Evolutionary conservation across 2,113 vertebrate genomes (phyloP), one percentile per base, ranked within the genome.

Genomic region (Mola mola): DNA sequence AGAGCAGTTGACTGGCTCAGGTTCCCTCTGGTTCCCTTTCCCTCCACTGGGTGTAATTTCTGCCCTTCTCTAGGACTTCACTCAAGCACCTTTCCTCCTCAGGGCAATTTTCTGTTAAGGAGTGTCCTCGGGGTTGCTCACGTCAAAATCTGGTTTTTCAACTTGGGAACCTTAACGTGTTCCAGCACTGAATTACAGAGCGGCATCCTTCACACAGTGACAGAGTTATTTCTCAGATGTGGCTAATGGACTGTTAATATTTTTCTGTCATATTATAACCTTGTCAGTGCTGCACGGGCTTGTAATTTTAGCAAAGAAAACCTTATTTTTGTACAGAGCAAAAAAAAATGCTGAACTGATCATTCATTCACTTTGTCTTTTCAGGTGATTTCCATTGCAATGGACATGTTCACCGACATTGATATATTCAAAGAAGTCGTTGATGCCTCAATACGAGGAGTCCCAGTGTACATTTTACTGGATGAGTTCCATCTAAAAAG

Each of bases 401-500:
- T 99, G 97, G 96, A 99, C 63, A 80, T 89, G 34, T 99, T 99
- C 86, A 97, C 96, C 36, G 97, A 99, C 67, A 92, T 97, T 29
- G 96, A 99, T 82, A 94, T 99, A 80, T 97, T 99, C 82, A 96
- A 93, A 91, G 97, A 98, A 89, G 85, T 91, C 1, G 92, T 98
- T 2, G 95, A 98, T 8, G 95, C 95, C 31, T 95, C 95, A 16
- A 21, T 92, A 31, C 91, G 94, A 72, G 95, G 95, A 24, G 85
- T 97, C 52, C 90, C 95, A 0, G 93, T 98, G 4, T 99, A 99
- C 51, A 82, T 99, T 67, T 90, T 99, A 8, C 91, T 99, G 44
- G 95, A 97, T 79, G 91, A 96, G 19, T 91, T 58, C 0, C 93
- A 96, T 77, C 92, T 96, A 52, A 90, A 85, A 82, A 88, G 93